Base-by-base conservation (phyloP, 2,797 vertebrate species). In the Acanthurus tractus region DNA sequence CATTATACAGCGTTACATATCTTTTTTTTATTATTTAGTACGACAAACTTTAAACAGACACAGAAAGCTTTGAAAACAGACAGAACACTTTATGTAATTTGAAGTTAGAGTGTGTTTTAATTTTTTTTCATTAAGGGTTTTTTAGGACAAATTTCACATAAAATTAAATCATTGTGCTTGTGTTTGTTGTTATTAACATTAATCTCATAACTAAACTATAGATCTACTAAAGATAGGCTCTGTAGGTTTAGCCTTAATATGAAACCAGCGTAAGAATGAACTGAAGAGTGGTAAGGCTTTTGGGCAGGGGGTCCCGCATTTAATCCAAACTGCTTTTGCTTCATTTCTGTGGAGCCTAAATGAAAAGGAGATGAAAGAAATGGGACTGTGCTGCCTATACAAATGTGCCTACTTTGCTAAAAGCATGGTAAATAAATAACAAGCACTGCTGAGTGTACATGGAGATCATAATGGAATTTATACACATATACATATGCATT, bases 221-320 rank as follows among this genome's bases (percentile, higher is more conserved):
- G 29, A 6, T 34, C 29, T 34, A 34, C 29, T 34, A 8, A 40
- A 40, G 6, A n/a, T n/a, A 36, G 5, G 7, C n/a, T 62, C 34
- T 13, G 13, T 36, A 48, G 13, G 25, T 48, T 59, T 45, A 42
- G 25, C 17, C 11, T 2, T 48, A 40, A 62, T 70, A 36, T 45
- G 18, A 70, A 54, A 45, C 46, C 23, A 38, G 17, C 8, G 0
- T 42, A 49, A 48, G 40, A n/a, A 49, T 40, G 8, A 22, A 74
- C 48, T 40, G 55, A 75, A 58, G 34, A 34, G 63, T 23, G 17
- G 18, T 55, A 48, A 67, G n/a, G 58, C 29, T 67, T 78, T 59
- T 38, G 38, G 62, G 74, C 52, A 10, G 36, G 20, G 13, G 49
- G 12, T 74, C 13, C 4, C 53, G 25, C 50, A 12, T 71, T 57